phyloP scores from a whole-genome alignment of 2,888 invertebrate species.

The Flexamia atlantica region DNA sequence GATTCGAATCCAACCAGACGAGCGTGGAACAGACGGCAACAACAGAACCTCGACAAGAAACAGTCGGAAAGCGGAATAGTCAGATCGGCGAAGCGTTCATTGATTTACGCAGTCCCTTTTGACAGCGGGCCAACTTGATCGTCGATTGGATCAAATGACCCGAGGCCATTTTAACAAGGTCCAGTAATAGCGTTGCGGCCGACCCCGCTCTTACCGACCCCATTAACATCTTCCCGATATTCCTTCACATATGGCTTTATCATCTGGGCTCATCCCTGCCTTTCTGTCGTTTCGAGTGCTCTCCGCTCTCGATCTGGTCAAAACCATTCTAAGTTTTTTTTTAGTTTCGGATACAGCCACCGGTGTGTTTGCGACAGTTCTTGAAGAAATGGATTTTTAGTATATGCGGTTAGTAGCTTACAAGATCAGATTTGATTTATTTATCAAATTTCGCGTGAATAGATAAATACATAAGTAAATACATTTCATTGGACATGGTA shows the following conservation, averaged over 20 bases:
- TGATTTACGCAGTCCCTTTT: constrained; percentile 60
- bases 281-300: neutral
- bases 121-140: constrained; percentile 53
- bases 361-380: no score
- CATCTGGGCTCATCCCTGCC: constrained; percentile 3
- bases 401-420: no score
- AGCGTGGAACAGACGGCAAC: neutral
- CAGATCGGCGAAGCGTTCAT: constrained; percentile 56
- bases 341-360: no score
- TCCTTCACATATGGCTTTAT: constrained; percentile 56
- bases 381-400: no score
- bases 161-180: constrained; percentile 69
- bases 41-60: neutral
- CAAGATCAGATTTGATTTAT: no score
- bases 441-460: no score
- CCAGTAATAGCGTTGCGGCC: constrained; percentile 54
- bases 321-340: no score
- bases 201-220: constrained; percentile 38
- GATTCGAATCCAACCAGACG: no score
- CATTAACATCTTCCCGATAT: constrained; percentile 57
- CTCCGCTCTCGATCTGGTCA: neutral
- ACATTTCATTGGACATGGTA: no score
- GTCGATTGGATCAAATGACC: constrained; percentile 68
- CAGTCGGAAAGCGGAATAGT: constrained; percentile 21
- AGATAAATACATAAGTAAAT: no score